Base-by-base conservation (phyloP, 92 coral and sea anemone species). In the Pocillopora meandrina region DNA sequence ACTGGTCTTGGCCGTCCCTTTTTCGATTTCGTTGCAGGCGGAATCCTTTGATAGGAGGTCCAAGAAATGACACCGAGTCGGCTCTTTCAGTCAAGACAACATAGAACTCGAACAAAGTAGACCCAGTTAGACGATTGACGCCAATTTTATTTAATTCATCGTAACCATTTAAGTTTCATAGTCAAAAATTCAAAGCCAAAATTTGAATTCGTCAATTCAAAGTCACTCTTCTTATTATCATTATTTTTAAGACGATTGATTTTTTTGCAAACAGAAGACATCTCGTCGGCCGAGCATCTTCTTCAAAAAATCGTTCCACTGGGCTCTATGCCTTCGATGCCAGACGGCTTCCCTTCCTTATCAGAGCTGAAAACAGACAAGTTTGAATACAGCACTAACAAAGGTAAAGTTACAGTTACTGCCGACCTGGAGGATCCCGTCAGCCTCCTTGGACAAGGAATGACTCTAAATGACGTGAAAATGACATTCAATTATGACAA, bases 341-440 rank as follows among this genome's bases (percentile, higher is more conserved):
- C 99, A 23, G 97, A 91, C 64, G 98, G 99, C 81, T 97, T 97
- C 82, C 94, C 95, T 62, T 80, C 88, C 64, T 89, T 97, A 42
- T 90, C 93, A 31, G 77, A 92, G 69, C 92, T 97, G 60, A 92
- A 87, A 58, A 93, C 99, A 1, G 98, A 92, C 76, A 95, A 90
- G 79, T 97, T 97, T 85, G 95, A 95, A 61, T 95, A 91, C 68
- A 89, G 81, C 75, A 89, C 87, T 15, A 87, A 87, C 65, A 91
- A 92, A n/a, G 92, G 92, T 1, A 87, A 87, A 61, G 92, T 95
- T 47, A 95, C 92, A 21, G 96, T 96, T 26, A 90, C 88, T 69
- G 92, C 98, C 10, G 93, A 95, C 62, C 87, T 97, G 11, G 93
- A 93, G 55, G 90, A 97, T 33, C 99, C 99, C 5, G 95, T 97